Conservation (phyloP, 2,888 invertebrate genomes). For the Lycophotia porphyrea region DNA sequence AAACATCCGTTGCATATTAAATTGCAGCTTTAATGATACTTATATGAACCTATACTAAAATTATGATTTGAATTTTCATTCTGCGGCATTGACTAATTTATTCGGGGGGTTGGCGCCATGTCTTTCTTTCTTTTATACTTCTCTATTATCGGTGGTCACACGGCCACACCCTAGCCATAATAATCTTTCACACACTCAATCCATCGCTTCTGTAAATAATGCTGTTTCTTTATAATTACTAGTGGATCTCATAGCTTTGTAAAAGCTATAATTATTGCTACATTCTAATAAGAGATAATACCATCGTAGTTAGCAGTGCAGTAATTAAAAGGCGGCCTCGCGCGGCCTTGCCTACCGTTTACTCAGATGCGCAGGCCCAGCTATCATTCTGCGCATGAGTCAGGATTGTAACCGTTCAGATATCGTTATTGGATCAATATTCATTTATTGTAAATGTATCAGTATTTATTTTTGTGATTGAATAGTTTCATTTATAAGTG, state of each 20-base stretch:
- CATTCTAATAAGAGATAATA: conserved; percentile 58
- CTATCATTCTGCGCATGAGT: conserved; percentile 68
- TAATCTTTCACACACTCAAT: neutral
- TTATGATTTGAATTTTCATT: neutral
- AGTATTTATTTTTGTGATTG: conserved; percentile 43
- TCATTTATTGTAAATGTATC: conserved; percentile 44
- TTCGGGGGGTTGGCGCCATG: neutral
- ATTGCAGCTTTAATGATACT: neutral
- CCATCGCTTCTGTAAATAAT: neutral
- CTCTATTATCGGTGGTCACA: neutral
- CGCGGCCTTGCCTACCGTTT: conserved; percentile 82
- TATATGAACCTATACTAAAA: neutral
- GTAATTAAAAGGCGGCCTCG: conserved; percentile 79
- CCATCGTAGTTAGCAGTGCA: conserved; percentile 62
- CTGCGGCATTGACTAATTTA: neutral
- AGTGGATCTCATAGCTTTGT: neutral
- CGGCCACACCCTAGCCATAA: neutral
- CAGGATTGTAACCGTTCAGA: conserved; percentile 62
- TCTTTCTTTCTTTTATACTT: neutral
- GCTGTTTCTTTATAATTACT: neutral
- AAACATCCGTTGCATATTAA: conserved; percentile 5
- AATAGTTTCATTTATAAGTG: conserved; percentile 28
- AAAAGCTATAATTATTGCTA: conserved; percentile 40
- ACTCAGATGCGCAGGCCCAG: conserved; percentile 79
- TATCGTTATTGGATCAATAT: conserved; percentile 61